A percentile compares a stretch with the other conserved stretches of the same genome.
Conservation (phyloP, 2,888 invertebrate species). For the Peribatodes rhomboidaria region DNA sequence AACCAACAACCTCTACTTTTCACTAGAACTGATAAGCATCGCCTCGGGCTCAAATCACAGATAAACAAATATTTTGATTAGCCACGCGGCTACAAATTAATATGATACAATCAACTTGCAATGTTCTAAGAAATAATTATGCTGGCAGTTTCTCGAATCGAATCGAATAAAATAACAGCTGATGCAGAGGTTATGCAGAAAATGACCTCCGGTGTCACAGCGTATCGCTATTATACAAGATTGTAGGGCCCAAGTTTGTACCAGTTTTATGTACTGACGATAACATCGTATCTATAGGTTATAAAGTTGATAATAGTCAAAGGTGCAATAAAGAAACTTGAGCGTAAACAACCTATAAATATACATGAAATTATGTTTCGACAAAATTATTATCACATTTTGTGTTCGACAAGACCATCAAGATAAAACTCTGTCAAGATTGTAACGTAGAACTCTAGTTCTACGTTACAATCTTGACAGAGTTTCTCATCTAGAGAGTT, state of each 20-base stretch:
- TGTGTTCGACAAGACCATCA: constrained; percentile 60
- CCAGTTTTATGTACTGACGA: constrained; percentile 74
- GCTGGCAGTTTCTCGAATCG: constrained; percentile 14
- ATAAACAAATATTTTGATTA: constrained; percentile 81
- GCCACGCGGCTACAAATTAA: constrained; percentile 72
- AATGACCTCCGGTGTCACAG: constrained; percentile 59
- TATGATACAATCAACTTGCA: constrained; percentile 62
- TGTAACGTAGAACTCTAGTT: constrained; percentile 39
- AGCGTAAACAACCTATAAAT: constrained; percentile 63
- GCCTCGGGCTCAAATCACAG: constrained; percentile 56
- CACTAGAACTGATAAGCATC: constrained; percentile 72
- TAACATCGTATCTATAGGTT: constrained; percentile 75
- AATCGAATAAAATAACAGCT: constrained; percentile 35
- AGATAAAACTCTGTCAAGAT: constrained; percentile 53
- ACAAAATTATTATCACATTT: constrained; percentile 60
- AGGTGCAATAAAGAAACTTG: constrained; percentile 63
- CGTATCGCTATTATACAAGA: constrained; percentile 62
- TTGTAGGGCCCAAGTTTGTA: constrained; percentile 70
- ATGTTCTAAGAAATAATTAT: constrained; percentile 38
- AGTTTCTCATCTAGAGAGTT: too few relatives aligned
- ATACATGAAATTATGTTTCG: constrained; percentile 61
- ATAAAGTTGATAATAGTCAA: constrained; percentile 76
- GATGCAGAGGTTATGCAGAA: constrained; percentile 54
- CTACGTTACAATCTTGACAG: too few relatives aligned
- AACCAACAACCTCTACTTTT: constrained; percentile 65